Conservation (phyloP, 2,888 invertebrate species). For the Erpobdella octoculata region DNA sequence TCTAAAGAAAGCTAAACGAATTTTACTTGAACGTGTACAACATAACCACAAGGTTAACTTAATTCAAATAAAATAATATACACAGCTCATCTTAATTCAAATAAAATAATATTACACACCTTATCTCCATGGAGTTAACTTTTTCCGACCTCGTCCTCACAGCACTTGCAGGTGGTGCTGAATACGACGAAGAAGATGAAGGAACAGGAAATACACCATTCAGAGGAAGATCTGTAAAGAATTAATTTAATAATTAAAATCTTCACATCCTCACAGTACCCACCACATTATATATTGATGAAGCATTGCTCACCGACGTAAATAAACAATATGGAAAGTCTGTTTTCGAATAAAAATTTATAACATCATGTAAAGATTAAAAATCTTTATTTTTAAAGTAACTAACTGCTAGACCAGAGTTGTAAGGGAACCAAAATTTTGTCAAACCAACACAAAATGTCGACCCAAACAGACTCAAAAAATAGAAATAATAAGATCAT, state of each 20-base stretch:
- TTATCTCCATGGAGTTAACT: constrained; percentile 54
- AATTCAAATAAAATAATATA: too few species aligned
- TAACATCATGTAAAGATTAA: too few species aligned
- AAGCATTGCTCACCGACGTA: too few species aligned
- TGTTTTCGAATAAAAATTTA: too few species aligned
- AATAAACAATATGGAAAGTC: too few species aligned
- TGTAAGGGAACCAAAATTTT: too few species aligned
- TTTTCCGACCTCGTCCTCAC: constrained; percentile 40
- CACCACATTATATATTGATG: background rate
- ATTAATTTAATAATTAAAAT: background rate
- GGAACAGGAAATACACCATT: constrained; percentile 28
- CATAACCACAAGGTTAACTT: background rate
- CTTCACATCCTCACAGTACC: background rate
- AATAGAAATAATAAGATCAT: too few species aligned
- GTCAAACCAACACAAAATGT: too few species aligned
- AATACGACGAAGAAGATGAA: constrained; percentile 13
- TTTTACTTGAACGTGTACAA: background rate
- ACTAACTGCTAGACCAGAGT: too few species aligned
- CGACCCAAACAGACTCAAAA: too few species aligned
- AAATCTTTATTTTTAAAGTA: too few species aligned
- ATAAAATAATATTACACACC: constrained; percentile 29
- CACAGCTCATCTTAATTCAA: too few species aligned
- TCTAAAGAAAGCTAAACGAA: background rate
- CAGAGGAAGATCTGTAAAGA: constrained; percentile 20
- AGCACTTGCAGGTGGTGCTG: constrained; percentile 10